Evolutionary conservation across 1,140 invertebrate genomes (phyloP), one percentile per base, ranked within the genome.

Genomic region (Lasioglossum albipes): DNA sequence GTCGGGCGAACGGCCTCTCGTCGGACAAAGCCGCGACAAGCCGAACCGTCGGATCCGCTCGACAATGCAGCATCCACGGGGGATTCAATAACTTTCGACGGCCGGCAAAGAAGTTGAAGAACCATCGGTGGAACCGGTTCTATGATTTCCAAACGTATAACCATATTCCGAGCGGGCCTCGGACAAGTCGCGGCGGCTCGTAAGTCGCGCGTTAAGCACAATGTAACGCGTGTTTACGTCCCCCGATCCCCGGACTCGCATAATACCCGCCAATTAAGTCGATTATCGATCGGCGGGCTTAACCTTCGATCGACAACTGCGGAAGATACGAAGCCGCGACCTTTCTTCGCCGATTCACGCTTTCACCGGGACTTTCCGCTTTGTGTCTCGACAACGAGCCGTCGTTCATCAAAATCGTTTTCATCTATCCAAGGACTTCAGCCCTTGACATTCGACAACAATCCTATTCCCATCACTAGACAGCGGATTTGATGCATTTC

Each of bases 141-240:
- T 74, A 54, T 20, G 70, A 86, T 86, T 86, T 86, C 69, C 69
- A 83, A 87, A 86, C 73, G 81, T 86, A 80, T 59, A 81, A 61
- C 84, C 52, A 54, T 54, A 54, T 54, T 54, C 52, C 52, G 52
- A 16, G 16, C 59, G n/a, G 7, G 36, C 13, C 10, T 10, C 31
- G 18, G 62, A 18, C 13, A 6, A 20, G 20, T 31, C 10, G 31
- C 31, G 61, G 57, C 18, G 52, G 13, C 52, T 54, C 52, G 52
- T 54, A 54, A 54, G 52, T 54, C 52, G 52, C 31, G 67, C 31
- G 67, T 68, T 20, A 68, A 54, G 18, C 41, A 57, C 57, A 31
- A 67, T 22, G 71, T 67, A 52, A 75, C 65, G 42, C 65, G 65
- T 54, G 52, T 79, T 72, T 54, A 49, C 52, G 65, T 22, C 22